Percentiles rank a stretch among this genome's conserved stretches.
Evolutionary conservation across 2,113 vertebrate genomes (phyloP).

Genomic region (Sisor rabdophorus): DNA sequence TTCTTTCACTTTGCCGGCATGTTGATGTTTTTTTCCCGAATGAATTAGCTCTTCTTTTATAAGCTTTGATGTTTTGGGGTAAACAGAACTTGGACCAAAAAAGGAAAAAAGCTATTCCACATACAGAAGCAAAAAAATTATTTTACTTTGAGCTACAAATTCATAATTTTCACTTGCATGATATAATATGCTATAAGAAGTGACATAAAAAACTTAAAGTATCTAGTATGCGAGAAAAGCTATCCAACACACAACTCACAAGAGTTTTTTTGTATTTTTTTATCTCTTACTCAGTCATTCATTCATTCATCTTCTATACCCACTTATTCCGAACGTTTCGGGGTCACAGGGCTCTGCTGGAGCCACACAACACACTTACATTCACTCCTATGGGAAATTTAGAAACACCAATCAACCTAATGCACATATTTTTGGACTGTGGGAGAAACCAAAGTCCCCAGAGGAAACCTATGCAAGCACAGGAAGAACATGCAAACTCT

Average conservation of each 20-base stretch:
- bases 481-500: too few species aligned
- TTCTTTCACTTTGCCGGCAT: slow-evolving; percentile 22
- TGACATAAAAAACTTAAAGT: neutral
- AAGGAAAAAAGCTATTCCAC: slow-evolving; percentile 41
- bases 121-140: slow-evolving; percentile 32
- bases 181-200: slow-evolving; percentile 16
- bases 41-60: slow-evolving; percentile 42
- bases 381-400: too few species aligned
- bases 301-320: too few species aligned
- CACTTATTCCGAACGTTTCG: too few species aligned
- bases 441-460: too few species aligned
- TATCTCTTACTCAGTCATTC: too few species aligned
- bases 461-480: too few species aligned
- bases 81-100: slow-evolving; percentile 38
- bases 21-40: slow-evolving; percentile 26
- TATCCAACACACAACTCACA: neutral
- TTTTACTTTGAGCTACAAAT: slow-evolving; percentile 28
- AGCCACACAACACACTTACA: too few species aligned
- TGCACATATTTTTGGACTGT: too few species aligned
- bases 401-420: too few species aligned
- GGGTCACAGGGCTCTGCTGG: too few species aligned
- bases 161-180: slow-evolving; percentile 22
- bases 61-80: slow-evolving; percentile 33
- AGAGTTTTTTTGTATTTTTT: neutral
- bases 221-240: neutral